phyloP scores from a whole-genome alignment of 2,797 vertebrate species.

The Molossus molossus region DNA sequence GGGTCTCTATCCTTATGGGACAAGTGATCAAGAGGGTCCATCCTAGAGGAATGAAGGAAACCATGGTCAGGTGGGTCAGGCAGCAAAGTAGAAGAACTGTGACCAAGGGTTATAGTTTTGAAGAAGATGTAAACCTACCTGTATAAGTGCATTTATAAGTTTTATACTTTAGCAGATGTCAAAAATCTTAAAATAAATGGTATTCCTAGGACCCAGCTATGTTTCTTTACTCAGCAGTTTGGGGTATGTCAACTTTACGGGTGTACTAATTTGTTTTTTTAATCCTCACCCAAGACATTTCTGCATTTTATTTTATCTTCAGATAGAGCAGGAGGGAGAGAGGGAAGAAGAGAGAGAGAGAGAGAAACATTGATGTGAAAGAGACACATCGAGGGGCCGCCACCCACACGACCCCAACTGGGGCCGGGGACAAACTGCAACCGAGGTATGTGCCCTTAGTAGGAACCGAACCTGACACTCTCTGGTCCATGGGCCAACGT shows the following conservation, averaged over 20 bases:
- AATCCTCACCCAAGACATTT: too few relatives aligned
- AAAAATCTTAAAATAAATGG: not conserved
- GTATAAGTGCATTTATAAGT: not conserved
- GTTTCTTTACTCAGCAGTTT: constrained; percentile 33
- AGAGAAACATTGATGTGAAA: too few relatives aligned
- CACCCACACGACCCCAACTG: too few relatives aligned
- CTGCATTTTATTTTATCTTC: too few relatives aligned
- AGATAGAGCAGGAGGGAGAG: too few relatives aligned
- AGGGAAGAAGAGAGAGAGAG: too few relatives aligned
- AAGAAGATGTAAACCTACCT: not conserved
- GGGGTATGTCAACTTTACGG: not conserved
- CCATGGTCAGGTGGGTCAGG: not conserved
- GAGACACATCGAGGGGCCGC: too few relatives aligned
- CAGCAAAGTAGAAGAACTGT: not conserved
- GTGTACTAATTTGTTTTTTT: not conserved
- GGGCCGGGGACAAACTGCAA: too few relatives aligned
- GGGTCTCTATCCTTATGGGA: not conserved
- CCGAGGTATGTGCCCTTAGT: too few relatives aligned
- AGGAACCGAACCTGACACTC: too few relatives aligned
- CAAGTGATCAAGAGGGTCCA: not conserved
- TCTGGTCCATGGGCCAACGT: too few relatives aligned
- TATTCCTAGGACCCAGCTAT: not conserved
- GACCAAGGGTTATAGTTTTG: not conserved
- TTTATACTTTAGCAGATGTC: not conserved
- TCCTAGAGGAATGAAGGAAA: not conserved